These are phyloP conservation scores for Prunella strophiata DNA, from an alignment of 2,797 vertebrate genomes.

Conservation along the genomic window DNA sequence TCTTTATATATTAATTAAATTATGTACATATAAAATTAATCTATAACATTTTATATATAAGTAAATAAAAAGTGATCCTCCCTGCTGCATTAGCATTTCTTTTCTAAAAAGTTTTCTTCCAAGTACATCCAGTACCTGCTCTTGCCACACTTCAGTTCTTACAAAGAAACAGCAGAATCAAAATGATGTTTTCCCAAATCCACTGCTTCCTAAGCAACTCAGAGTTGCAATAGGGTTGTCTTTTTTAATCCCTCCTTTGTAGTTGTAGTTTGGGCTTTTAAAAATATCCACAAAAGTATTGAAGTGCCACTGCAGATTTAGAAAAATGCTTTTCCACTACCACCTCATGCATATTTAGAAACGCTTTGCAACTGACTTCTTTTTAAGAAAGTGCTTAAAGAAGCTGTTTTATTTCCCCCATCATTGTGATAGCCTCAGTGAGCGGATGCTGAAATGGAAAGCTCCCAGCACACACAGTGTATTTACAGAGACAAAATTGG, in stretches of 20 bases:
- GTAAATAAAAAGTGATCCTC: neutral
- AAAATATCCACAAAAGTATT: neutral
- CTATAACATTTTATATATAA: neutral
- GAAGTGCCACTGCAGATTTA: neutral
- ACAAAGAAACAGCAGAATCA: neutral
- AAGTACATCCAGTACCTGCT: neutral
- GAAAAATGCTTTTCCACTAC: conserved; percentile 10
- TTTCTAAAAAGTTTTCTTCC: neutral
- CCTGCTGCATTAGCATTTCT: neutral
- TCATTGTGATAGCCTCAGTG: neutral
- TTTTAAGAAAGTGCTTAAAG: neutral
- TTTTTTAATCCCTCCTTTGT: conserved; percentile 12
- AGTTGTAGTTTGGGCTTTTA: neutral
- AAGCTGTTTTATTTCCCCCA: conserved; percentile 1
- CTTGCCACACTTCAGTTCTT: neutral
- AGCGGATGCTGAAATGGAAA: conserved; percentile 13
- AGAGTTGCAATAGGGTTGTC: neutral
- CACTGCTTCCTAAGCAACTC: conserved; percentile 13
- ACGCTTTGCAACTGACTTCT: neutral
- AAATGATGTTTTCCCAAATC: neutral
- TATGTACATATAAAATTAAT: fast-evolving
- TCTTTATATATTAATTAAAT: neutral
- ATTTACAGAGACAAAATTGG: neutral
- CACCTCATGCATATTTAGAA: conserved; percentile 13
- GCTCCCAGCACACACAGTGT: neutral